These are phyloP conservation scores for Conomelus anceps DNA, from an alignment of 2,888 invertebrate species.

Conservation along the genomic window DNA sequence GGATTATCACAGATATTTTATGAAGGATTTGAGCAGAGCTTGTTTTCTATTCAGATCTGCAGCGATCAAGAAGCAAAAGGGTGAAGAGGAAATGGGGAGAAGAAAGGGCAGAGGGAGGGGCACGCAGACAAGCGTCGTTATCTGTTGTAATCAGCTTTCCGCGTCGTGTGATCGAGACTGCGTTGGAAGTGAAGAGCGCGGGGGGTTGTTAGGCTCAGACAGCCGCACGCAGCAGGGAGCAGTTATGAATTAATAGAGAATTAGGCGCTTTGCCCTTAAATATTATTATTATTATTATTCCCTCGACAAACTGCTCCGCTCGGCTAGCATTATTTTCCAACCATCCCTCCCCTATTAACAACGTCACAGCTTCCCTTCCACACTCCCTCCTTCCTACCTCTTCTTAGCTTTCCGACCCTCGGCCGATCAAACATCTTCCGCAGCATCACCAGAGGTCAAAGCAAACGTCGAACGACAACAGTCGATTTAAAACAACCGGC, in stretches of 20 bases:
- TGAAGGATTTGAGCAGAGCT: background rate
- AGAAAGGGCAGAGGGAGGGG: background rate
- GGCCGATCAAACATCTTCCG: background rate
- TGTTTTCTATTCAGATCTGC: background rate
- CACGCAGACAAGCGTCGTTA: background rate
- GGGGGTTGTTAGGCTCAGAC: background rate
- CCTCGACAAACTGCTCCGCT: too few species aligned
- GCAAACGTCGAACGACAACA: background rate
- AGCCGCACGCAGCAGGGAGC: slow-evolving; percentile 2
- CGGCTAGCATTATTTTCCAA: background rate
- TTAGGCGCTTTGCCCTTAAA: slow-evolving; percentile 23
- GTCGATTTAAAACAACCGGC: background rate
- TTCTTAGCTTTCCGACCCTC: background rate
- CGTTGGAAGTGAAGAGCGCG: too few species aligned
- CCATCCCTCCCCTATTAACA: background rate
- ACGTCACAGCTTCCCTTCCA: slow-evolving; percentile 16
- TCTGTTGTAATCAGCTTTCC: background rate
- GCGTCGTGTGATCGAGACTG: background rate
- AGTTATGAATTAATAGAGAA: slow-evolving; percentile 26
- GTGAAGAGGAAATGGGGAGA: background rate
- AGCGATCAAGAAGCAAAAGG: background rate
- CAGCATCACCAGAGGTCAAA: background rate
- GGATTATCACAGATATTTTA: background rate
- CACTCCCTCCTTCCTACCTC: too few species aligned
- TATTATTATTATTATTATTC: slow-evolving; percentile 16